Evolutionary conservation across 2,113 vertebrate species (phyloP).

Genomic region (Cacatua alba): DNA sequence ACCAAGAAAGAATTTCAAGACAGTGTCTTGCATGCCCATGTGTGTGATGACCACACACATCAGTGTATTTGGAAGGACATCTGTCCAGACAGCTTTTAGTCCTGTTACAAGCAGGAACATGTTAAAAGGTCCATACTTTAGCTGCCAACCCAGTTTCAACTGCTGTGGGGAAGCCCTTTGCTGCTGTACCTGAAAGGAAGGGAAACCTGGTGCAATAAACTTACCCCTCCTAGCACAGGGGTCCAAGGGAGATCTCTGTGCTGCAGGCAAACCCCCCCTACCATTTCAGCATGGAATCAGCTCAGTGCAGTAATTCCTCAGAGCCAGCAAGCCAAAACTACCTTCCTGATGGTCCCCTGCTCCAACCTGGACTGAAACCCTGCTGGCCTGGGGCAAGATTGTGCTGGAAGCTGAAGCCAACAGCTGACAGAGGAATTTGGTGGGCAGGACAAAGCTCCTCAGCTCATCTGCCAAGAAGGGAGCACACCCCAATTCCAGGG

Average conservation of each 20-base stretch:
- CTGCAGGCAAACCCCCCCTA: neutral
- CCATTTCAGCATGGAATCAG: neutral
- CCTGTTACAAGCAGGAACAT: neutral
- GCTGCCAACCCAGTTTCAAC: neutral
- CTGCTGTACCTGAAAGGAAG: neutral
- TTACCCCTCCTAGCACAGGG: neutral
- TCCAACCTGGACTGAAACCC: neutral
- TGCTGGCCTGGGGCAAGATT: rapidly evolving
- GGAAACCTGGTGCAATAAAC: neutral
- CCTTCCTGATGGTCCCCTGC: neutral
- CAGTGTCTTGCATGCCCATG: rapidly evolving
- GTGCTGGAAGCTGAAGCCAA: neutral
- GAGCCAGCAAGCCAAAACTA: neutral
- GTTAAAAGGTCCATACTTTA: neutral
- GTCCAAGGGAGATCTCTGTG: neutral
- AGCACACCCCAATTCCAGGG: neutral
- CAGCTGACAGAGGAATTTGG: neutral
- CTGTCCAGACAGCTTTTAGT: neutral
- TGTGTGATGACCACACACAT: neutral
- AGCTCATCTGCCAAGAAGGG: neutral
- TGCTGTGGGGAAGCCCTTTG: neutral
- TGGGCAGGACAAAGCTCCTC: neutral
- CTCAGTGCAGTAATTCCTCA: neutral
- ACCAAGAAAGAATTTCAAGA: neutral
- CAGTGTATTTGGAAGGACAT: neutral